Conservation (phyloP, 2,113 vertebrate species). For the Carassius carassius region DNA sequence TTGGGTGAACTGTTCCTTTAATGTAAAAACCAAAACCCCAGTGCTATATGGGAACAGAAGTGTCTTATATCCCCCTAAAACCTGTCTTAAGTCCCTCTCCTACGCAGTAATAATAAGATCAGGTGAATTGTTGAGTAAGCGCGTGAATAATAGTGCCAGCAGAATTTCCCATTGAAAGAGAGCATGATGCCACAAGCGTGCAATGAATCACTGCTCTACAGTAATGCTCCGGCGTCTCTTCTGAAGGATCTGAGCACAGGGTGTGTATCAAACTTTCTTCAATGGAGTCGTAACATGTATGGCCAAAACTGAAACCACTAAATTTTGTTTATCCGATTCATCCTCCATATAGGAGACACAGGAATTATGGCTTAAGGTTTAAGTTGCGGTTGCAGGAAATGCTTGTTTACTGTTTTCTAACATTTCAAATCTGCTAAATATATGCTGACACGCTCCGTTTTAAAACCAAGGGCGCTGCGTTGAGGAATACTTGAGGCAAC, state of each 20-base stretch:
- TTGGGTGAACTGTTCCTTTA: neutral
- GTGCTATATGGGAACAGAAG: conserved; percentile 9
- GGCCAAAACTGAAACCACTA: conserved; percentile 5
- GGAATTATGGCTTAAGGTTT: conserved; percentile 21
- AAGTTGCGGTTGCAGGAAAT: conserved; percentile 24
- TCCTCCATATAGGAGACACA: neutral
- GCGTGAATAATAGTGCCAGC: conserved; percentile 1
- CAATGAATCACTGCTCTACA: neutral
- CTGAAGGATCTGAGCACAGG: conserved; percentile 2
- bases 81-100: conserved; percentile 2
- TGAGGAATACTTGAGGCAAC: neutral
- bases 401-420: conserved; percentile 11
- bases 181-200: conserved; percentile 44
- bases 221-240: conserved; percentile 7
- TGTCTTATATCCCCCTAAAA: neutral
- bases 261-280: conserved; percentile 28
- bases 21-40: neutral
- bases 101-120: conserved; percentile 18
- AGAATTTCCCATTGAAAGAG: conserved; percentile 20
- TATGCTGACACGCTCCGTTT: neutral
- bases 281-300: conserved; percentile 11
- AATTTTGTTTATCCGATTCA: conserved; percentile 26
- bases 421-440: conserved; percentile 22
- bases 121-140: conserved; percentile 39
- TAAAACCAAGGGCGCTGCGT: neutral